A percentile compares a stretch with the other conserved stretches of the same genome.
Conservation (phyloP, 2,113 vertebrate species). For the Synodontis membranacea region DNA sequence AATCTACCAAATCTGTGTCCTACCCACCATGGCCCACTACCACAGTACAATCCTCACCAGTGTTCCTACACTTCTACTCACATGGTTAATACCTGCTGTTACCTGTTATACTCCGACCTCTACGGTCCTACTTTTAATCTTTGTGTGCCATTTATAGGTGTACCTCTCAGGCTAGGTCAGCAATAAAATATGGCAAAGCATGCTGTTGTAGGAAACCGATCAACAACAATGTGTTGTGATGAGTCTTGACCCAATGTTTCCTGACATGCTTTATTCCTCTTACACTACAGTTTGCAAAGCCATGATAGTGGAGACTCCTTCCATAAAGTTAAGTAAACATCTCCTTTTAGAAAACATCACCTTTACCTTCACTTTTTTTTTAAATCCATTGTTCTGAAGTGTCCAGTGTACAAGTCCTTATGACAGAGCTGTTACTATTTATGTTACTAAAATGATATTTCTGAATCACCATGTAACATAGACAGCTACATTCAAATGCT, state of each 20-base stretch:
- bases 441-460: too few species aligned
- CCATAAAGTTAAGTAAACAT: neutral
- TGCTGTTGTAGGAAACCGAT: neutral
- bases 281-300: neutral
- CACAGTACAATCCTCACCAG: neutral
- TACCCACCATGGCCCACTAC: neutral
- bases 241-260: neutral
- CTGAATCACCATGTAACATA: neutral
- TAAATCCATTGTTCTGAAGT: neutral
- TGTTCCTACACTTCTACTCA: neutral
- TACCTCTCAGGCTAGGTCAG: neutral
- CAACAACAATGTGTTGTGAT: neutral
- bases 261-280: neutral
- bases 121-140: neutral
- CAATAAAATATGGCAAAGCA: neutral
- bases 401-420: neutral
- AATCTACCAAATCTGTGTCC: neutral
- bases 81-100: neutral
- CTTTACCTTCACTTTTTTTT: neutral
- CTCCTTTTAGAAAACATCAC: neutral
- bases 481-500: neutral
- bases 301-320: neutral
- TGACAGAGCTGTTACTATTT: neutral
- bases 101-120: constrained; percentile 9
- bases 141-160: neutral